These are phyloP conservation scores for Pachliopta kotzebuea DNA, from an alignment of 2,888 invertebrate genomes.

Conservation along the genomic window DNA sequence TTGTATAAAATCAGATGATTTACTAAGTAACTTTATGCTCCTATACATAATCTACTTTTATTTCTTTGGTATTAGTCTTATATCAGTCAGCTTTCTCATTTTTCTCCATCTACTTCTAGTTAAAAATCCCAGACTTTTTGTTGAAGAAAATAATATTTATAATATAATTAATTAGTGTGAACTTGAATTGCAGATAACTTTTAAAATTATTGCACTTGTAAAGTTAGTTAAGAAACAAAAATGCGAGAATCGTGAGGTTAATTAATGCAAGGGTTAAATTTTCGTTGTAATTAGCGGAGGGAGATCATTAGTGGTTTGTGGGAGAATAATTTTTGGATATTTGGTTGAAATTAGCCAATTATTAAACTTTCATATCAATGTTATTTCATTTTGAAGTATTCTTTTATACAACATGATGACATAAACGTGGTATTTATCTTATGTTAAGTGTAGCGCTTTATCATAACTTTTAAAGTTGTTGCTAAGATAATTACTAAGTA, in stretches of 20 bases:
- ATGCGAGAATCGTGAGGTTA: constrained; percentile 13
- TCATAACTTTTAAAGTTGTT: too few species aligned
- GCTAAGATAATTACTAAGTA: too few species aligned
- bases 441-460: too few species aligned
- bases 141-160: neutral
- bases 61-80: too few species aligned
- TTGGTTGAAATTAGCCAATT: constrained; percentile 13
- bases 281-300: constrained; percentile 20
- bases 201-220: constrained; percentile 11
- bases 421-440: too few species aligned
- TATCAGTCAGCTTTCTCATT: too few species aligned
- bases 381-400: neutral
- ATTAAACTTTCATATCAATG: neutral
- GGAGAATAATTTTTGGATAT: constrained; percentile 4
- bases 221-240: constrained; percentile 20
- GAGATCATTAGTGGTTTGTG: constrained; percentile 25
- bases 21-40: too few species aligned
- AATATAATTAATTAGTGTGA: neutral
- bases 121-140: neutral
- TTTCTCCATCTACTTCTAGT: too few species aligned
- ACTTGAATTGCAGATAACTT: neutral
- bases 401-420: neutral
- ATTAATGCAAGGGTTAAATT: constrained; percentile 27
- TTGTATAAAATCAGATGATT: too few species aligned
- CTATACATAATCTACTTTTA: too few species aligned